Conservation (phyloP, 2,797 vertebrate genomes). For the Chelidonichthys spinosus region DNA sequence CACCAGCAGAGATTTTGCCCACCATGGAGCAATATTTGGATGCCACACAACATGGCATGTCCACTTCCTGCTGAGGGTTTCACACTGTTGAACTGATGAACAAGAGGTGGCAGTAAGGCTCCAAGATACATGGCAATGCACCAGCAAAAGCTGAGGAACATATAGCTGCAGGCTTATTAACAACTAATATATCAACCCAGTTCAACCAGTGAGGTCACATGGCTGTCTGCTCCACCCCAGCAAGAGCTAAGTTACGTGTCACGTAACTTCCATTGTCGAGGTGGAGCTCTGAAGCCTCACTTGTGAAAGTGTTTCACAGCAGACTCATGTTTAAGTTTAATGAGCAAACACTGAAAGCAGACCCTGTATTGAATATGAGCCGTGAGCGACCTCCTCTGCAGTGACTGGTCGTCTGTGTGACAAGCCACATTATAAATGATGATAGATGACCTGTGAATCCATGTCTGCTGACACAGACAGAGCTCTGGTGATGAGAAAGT, state of each 20-base stretch:
- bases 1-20: too few relatives aligned
- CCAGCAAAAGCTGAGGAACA: too few relatives aligned
- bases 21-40: too few relatives aligned
- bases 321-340: conserved; percentile 24
- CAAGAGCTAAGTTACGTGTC: neutral
- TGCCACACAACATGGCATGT: neutral
- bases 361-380: conserved; percentile 21
- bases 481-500: conserved; percentile 35
- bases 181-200: neutral
- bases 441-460: conserved; percentile 36
- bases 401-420: conserved; percentile 47
- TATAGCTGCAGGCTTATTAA: neutral
- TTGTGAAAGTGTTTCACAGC: conserved; percentile 3
- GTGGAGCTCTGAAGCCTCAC: neutral
- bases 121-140: neutral
- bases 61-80: neutral
- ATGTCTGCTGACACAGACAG: conserved; percentile 38
- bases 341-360: conserved; percentile 17
- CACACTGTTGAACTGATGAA: neutral
- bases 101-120: neutral
- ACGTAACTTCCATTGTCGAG: neutral
- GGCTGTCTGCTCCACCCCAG: neutral
- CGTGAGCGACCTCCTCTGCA: conserved; percentile 19
- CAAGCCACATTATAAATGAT: conserved; percentile 35
- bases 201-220: neutral